Evolutionary conservation across 2,797 vertebrate species (phyloP).

Genomic region (Peromyscus attwateri): DNA sequence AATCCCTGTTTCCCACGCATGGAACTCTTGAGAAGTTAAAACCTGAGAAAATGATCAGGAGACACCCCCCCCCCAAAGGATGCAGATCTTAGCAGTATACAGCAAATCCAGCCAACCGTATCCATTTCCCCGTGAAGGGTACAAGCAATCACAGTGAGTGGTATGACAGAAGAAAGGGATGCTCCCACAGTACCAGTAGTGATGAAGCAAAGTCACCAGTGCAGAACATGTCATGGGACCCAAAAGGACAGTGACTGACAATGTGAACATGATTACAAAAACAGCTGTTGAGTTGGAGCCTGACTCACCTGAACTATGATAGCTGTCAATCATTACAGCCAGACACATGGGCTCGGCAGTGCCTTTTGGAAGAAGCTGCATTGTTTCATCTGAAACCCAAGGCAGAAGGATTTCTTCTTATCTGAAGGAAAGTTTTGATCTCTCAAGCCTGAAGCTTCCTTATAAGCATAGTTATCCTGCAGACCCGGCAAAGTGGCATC

Average conservation of each 20-base stretch:
- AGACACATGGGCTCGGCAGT: not conserved
- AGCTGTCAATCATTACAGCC: not conserved
- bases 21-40: slow-evolving; percentile 57
- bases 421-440: not conserved
- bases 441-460: not conserved
- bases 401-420: not conserved
- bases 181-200: not conserved
- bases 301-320: not conserved
- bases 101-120: not conserved
- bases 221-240: not conserved
- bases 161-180: not conserved
- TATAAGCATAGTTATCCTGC: fast-evolving
- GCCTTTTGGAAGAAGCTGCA: not conserved
- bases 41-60: slow-evolving; percentile 18
- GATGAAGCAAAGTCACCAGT: not conserved
- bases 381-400: not conserved
- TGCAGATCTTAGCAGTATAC: not conserved
- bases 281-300: not conserved
- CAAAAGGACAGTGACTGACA: not conserved
- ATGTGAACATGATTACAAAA: not conserved
- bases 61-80: not conserved
- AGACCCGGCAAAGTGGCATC: not conserved
- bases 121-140: not conserved
- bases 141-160: not conserved
- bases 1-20: slow-evolving; percentile 66